Evolutionary conservation across 2,888 invertebrate species (phyloP), one percentile per base, ranked within the genome.

Genomic region (Parochlus steinenii): DNA sequence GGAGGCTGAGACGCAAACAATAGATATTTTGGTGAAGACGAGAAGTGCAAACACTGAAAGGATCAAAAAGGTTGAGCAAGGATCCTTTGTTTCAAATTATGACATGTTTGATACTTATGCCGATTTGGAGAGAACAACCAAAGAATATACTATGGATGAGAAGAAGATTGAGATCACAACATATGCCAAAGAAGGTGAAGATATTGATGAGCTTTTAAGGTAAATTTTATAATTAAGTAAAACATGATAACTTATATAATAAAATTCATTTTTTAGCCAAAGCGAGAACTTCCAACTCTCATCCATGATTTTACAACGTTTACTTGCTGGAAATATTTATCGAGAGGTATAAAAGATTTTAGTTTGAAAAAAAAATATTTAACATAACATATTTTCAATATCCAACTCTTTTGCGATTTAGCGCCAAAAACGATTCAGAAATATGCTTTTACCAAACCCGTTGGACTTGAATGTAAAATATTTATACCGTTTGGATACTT

Each of bases 91-190:
- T 0, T 79, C 79, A 1, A 63, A 72, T 47, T 83, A 79, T 69
- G 77, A 81, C 45, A 78, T 82, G 71, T 70, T 71, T 46, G 82
- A 82, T 47, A 75, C 74, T 0, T 77, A 71, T 44, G 59, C 61
- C 5, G 56, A 56, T 31, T 46, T 67, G 19, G 59, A 61, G n/a
- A 47, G 48, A 40, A 31, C 28, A 6, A 50, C 52, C 25, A 42
- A 41, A 10, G 51, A 48, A 20, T 43, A 55, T 1, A 46, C 50
- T 17, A 43, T 54, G 29, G 55, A 59, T 7, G 66, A 64, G 27
- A 60, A 65, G 55, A 62, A 65, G 6, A 41, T 56, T 31, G 47
- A 56, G 32, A 44, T 57, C 4, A 56, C 55, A 10, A 56, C 56
- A 1, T 57, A 55, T 20, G 49, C 43, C 12, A 31, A 24, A 7